A percentile compares a stretch with the other conserved stretches of the same genome.
Evolutionary conservation across 1,140 invertebrate genomes (phyloP).

Genomic region (Gryon sp.): DNA sequence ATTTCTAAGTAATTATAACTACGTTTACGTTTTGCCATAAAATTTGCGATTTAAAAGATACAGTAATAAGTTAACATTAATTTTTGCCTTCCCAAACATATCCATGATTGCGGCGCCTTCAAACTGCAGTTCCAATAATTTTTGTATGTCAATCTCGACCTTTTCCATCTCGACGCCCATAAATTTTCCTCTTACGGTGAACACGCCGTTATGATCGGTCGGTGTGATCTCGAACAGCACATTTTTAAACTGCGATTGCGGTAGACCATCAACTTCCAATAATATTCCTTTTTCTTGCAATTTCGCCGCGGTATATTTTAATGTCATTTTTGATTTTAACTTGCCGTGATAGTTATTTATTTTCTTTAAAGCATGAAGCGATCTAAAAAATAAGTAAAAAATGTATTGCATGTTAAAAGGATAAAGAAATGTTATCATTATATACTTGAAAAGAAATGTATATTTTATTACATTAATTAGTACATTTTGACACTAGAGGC

Average conservation of each 20-base stretch:
- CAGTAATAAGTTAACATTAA: constrained; percentile 89
- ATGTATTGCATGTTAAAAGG: no score
- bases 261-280: constrained; percentile 86
- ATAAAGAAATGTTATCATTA: not conserved
- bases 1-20: not conserved
- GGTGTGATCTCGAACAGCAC: constrained; percentile 88
- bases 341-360: constrained; percentile 80
- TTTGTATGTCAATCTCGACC: constrained; percentile 87
- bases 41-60: constrained; percentile 90
- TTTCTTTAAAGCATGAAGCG: constrained; percentile 79
- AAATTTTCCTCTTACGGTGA: constrained; percentile 87
- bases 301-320: constrained; percentile 87
- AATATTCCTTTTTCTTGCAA: constrained; percentile 88
- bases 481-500: no score
- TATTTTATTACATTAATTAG: no score
- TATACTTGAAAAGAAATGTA: no score
- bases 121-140: constrained; percentile 88
- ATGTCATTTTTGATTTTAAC: constrained; percentile 82
- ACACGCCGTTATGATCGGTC: constrained; percentile 85
- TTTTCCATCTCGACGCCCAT: constrained; percentile 90
- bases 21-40: constrained; percentile 82
- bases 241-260: constrained; percentile 86
- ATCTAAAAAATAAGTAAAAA: constrained; percentile 73
- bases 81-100: constrained; percentile 88
- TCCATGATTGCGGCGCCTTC: constrained; percentile 89